These are phyloP conservation scores for Clamator glandarius DNA, from an alignment of 2,797 vertebrate species.

Conservation along the genomic window DNA sequence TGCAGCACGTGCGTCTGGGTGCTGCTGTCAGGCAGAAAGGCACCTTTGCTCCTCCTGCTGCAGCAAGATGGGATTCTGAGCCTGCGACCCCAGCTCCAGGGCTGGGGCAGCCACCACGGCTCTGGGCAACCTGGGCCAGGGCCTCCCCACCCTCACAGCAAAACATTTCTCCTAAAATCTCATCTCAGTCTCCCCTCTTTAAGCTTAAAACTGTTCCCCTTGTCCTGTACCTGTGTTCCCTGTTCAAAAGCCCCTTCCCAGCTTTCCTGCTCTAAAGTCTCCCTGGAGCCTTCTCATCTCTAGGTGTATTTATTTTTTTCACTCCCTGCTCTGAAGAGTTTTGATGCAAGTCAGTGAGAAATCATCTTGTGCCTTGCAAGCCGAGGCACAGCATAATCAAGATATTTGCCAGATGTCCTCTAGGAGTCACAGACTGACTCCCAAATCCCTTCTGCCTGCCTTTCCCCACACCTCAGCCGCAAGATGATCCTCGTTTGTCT, in stretches of 20 bases:
- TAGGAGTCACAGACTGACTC: neutral
- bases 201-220: no score
- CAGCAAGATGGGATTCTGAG: neutral
- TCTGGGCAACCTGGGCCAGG: no score
- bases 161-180: no score
- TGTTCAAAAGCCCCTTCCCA: no score
- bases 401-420: neutral
- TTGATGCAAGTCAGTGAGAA: neutral
- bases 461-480: neutral
- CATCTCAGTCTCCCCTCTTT: no score
- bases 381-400: neutral
- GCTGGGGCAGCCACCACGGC: no score
- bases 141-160: no score
- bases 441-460: neutral
- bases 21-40: fast-evolving
- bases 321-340: neutral
- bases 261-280: no score
- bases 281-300: no score
- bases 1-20: fast-evolving
- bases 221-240: no score
- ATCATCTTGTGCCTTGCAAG: neutral
- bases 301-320: neutral
- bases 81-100: neutral
- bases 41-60: fast-evolving
- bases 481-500: neutral